Percentiles rank a stretch among this genome's conserved stretches.
Evolutionary conservation across 2,113 vertebrate genomes (phyloP).

Genomic region (Bostrychus sinensis): DNA sequence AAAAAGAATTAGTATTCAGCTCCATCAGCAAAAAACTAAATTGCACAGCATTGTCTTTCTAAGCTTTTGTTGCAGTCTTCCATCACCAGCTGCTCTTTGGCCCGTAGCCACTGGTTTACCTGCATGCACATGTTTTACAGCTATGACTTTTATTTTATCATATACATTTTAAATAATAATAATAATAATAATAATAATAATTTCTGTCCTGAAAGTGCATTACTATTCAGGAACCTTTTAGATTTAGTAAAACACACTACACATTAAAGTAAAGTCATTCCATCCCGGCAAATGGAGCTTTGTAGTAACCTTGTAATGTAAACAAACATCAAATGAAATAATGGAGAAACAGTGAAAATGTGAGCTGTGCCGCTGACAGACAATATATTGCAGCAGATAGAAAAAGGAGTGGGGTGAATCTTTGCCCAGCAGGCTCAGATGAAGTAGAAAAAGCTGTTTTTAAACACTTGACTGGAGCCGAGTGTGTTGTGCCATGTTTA

Average conservation of each 20-base stretch:
- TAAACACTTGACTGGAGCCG: constrained; percentile 65
- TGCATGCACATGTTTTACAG: neutral
- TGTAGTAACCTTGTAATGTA: neutral
- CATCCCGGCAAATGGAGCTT: neutral
- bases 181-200: no score
- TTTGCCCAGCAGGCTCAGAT: constrained; percentile 46
- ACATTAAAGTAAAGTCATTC: neutral
- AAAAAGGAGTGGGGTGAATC: constrained; percentile 27
- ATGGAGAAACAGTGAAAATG: constrained; percentile 30
- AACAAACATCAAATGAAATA: constrained; percentile 15
- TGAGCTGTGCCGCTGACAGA: constrained; percentile 33
- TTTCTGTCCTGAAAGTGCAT: neutral
- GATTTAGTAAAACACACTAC: neutral
- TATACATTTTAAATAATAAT: no score
- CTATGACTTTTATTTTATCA: neutral
- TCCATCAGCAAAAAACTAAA: neutral
- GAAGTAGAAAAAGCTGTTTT: constrained; percentile 57
- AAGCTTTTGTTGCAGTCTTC: neutral
- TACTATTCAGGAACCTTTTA: neutral
- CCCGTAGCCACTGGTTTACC: neutral
- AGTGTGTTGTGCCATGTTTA: constrained; percentile 59
- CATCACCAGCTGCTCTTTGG: neutral
- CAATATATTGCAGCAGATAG: constrained; percentile 44
- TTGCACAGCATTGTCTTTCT: neutral
- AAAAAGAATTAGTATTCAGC: constrained; percentile 11